Conservation (phyloP, 1,140 invertebrate genomes). For the Caerostris darwini region DNA sequence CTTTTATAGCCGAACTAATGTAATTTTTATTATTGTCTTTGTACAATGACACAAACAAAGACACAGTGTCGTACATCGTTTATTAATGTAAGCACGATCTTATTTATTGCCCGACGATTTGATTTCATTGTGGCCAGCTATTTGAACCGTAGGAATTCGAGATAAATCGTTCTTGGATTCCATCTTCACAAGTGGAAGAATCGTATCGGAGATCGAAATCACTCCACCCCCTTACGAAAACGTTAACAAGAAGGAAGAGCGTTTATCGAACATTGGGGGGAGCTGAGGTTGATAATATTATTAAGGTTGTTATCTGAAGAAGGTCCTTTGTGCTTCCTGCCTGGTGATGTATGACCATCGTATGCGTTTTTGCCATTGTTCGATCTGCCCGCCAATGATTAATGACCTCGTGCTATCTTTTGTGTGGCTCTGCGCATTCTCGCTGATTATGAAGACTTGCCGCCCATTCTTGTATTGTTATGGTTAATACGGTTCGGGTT, state of each 20-base stretch:
- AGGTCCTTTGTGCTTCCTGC: conserved; percentile 3
- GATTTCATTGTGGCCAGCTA: too few relatives aligned
- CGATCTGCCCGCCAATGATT: background rate
- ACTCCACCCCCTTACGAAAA: too few relatives aligned
- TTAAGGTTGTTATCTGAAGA: background rate
- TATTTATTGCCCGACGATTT: too few relatives aligned
- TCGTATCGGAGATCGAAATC: background rate
- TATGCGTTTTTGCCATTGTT: conserved; percentile 2
- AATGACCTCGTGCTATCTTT: conserved; percentile 15
- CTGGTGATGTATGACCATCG: conserved; percentile 11
- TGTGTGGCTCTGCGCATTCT: background rate
- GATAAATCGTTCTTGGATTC: background rate
- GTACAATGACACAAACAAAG: too few relatives aligned
- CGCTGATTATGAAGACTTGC: background rate
- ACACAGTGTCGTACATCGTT: too few relatives aligned
- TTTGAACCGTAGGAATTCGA: background rate
- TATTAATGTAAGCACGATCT: too few relatives aligned
- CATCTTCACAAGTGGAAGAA: background rate
- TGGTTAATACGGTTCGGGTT: background rate
- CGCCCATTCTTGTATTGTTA: background rate
- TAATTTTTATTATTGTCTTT: too few relatives aligned
- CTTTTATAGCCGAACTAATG: too few relatives aligned
- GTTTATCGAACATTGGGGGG: conserved; percentile 8
- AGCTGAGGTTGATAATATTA: background rate
- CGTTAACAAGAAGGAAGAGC: background rate